phyloP scores from a whole-genome alignment of 2,113 vertebrate species.

The Anarrhichthys ocellatus region DNA sequence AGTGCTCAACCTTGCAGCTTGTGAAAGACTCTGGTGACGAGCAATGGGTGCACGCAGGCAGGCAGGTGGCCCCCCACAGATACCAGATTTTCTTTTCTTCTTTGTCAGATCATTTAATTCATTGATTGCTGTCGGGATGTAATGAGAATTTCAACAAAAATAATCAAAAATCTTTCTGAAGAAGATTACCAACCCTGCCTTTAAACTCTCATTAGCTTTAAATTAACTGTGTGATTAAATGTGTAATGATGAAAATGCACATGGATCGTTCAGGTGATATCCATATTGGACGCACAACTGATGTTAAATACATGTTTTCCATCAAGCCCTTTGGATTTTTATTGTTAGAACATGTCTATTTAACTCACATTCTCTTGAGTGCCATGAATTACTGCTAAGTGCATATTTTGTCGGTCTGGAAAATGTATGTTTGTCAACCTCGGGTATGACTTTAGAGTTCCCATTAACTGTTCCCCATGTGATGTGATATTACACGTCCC shows the following conservation, averaged over 20 bases:
- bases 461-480: not conserved
- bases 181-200: not conserved
- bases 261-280: conserved; percentile 10
- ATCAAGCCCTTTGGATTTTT: not conserved
- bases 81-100: not conserved
- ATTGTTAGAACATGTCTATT: not conserved
- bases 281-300: conserved; percentile 36
- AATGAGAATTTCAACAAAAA: not conserved
- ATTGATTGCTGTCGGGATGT: not conserved
- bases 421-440: not conserved
- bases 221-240: not conserved
- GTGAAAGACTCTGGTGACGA: not conserved
- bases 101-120: not conserved
- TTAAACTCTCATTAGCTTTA: conserved; percentile 13
- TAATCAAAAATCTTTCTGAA: not conserved
- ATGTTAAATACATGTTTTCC: conserved; percentile 2
- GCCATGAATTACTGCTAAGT: conserved; percentile 7
- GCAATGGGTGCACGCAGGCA: too few species aligned
- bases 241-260: conserved; percentile 1
- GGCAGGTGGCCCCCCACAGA: too few species aligned
- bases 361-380: not conserved
- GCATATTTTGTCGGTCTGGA: not conserved
- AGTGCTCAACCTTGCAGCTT: not conserved
- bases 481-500: not conserved
- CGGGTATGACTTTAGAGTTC: conserved; percentile 1